Percentiles rank a stretch among this genome's conserved stretches.
phyloP scores from a whole-genome alignment of 1,140 invertebrate species.

The Papilio dardanus region DNA sequence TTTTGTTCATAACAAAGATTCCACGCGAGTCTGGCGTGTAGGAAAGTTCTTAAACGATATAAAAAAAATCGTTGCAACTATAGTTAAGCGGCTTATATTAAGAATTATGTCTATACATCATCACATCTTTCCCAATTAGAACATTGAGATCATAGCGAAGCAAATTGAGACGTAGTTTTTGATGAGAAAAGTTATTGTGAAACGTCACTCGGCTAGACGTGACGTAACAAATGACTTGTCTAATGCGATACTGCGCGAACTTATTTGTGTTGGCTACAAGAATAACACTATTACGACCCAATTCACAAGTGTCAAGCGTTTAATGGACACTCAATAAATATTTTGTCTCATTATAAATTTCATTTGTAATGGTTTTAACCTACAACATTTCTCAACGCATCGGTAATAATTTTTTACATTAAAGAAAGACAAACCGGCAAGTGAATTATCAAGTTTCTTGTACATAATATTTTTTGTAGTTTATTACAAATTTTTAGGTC shows the following conservation, averaged over 20 bases:
- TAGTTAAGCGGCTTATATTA: not conserved
- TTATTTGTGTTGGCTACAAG: constrained; percentile 41
- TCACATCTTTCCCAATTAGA: constrained; percentile 26
- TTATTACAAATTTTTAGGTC: too few species aligned
- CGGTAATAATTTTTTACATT: not conserved
- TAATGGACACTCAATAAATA: constrained; percentile 17
- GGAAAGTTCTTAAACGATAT: constrained; percentile 10
- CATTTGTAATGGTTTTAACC: not conserved
- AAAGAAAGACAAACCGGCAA: too few species aligned
- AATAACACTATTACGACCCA: constrained; percentile 39
- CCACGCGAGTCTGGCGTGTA: not conserved
- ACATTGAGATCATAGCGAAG: constrained; percentile 37
- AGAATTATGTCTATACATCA: not conserved
- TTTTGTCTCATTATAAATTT: not conserved
- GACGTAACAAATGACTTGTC: constrained; percentile 55
- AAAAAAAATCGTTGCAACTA: not conserved
- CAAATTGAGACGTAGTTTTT: constrained; percentile 56
- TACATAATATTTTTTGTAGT: too few species aligned
- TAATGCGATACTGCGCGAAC: constrained; percentile 47
- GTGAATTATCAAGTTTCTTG: too few species aligned
- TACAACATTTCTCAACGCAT: not conserved
- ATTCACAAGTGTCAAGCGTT: constrained; percentile 40
- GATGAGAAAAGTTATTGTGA: constrained; percentile 51
- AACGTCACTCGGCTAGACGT: constrained; percentile 43
- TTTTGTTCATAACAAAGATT: constrained; percentile 33